Conservation (phyloP, 2,888 invertebrate genomes). For the Abscondita cerata region DNA sequence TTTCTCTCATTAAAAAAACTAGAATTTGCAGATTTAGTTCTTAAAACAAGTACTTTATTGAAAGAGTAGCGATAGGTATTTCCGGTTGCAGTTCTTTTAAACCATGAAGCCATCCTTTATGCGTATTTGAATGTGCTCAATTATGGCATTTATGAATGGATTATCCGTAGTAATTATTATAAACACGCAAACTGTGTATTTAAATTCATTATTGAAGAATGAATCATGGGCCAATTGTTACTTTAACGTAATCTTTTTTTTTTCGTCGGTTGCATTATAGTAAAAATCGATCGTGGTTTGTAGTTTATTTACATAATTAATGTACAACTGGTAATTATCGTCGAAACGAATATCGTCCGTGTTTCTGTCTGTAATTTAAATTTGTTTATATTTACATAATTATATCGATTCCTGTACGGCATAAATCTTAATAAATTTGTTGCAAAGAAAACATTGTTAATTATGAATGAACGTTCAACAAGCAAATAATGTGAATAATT, state of each 20-base stretch:
- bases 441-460: too few relatives aligned
- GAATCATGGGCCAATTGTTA: not conserved
- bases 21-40: too few relatives aligned
- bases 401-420: not conserved
- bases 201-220: not conserved
- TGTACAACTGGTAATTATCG: too few relatives aligned
- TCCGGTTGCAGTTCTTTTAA: not conserved
- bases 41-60: not conserved
- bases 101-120: not conserved
- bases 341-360: not conserved
- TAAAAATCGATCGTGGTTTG: too few relatives aligned
- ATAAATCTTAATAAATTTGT: too few relatives aligned
- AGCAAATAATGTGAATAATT: too few relatives aligned
- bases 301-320: too few relatives aligned
- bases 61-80: not conserved
- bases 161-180: conserved; percentile 3
- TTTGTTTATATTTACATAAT: not conserved
- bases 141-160: conserved; percentile 12
- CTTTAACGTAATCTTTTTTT: not conserved
- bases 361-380: not conserved
- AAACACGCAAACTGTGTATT: conserved; percentile 1
- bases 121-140: conserved; percentile 3
- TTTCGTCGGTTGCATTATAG: too few relatives aligned
- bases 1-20: too few relatives aligned
- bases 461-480: too few relatives aligned